phyloP scores from a whole-genome alignment of 2,113 vertebrate genomes.

The Rhagologus leucostigma region DNA sequence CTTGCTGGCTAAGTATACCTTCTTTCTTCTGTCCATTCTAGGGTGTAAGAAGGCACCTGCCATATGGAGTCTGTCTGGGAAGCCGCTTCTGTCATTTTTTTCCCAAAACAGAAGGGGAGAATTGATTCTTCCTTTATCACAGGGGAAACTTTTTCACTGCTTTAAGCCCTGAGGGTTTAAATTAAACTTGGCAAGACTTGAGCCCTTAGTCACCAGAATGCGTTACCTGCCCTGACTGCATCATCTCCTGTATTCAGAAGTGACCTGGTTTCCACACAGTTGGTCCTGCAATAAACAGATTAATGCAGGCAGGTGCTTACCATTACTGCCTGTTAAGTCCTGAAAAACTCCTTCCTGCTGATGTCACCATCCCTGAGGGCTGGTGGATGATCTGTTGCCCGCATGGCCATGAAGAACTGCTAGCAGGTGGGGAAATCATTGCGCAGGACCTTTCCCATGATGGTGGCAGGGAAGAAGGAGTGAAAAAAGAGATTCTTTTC shows the following conservation, averaged over 20 bases:
- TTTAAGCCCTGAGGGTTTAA: background rate
- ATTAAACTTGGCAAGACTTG: background rate
- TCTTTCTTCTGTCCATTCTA: background rate
- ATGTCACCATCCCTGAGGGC: background rate
- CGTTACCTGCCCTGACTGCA: background rate
- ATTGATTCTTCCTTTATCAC: background rate
- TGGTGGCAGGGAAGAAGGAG: background rate
- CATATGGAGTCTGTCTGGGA: background rate
- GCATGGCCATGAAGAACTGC: fast-evolving
- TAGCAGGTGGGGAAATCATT: background rate
- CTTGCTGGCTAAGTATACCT: background rate
- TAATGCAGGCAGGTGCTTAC: background rate
- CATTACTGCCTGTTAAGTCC: background rate
- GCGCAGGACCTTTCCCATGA: fast-evolving
- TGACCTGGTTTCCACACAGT: background rate
- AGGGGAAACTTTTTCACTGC: background rate
- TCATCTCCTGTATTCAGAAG: background rate
- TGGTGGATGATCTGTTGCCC: background rate
- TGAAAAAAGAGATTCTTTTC: background rate
- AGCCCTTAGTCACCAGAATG: background rate
- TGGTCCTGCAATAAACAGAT: background rate
- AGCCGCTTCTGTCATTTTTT: background rate
- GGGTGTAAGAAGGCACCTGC: background rate
- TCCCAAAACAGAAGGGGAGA: background rate
- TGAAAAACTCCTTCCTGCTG: background rate